Conservation (phyloP, 2,113 vertebrate species). For the Brevimyrus niger region DNA sequence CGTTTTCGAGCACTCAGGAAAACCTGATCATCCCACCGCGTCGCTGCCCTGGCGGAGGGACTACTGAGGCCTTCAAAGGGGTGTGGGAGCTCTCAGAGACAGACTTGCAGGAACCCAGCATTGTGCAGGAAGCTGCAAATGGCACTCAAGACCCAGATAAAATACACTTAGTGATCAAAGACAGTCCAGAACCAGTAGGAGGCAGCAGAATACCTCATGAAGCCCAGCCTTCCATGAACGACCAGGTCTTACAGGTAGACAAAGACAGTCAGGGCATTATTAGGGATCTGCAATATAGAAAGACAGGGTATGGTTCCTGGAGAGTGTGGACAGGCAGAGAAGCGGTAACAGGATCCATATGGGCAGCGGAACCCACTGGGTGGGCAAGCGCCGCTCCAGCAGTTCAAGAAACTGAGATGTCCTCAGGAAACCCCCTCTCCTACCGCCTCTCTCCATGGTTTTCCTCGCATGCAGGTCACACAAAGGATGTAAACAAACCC, state of each 20-base stretch:
- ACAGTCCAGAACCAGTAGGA: slow-evolving; percentile 23
- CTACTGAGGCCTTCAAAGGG: slow-evolving; percentile 51
- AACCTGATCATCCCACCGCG: slow-evolving; percentile 44
- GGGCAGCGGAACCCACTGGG: slow-evolving; percentile 31
- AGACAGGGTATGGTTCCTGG: slow-evolving; percentile 1
- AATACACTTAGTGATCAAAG: slow-evolving; percentile 41
- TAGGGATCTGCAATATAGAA: slow-evolving; percentile 28
- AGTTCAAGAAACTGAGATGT: slow-evolving; percentile 20
- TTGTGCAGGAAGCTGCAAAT: slow-evolving; percentile 45
- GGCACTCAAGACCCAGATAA: slow-evolving; percentile 10
- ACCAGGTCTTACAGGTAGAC: slow-evolving; percentile 31
- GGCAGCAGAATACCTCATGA: slow-evolving; percentile 41
- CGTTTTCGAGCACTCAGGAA: slow-evolving; percentile 57
- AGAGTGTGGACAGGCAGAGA: slow-evolving; percentile 37
- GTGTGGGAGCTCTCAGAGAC: slow-evolving; percentile 46
- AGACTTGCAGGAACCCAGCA: slow-evolving; percentile 44
- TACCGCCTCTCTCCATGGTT: slow-evolving; percentile 22
- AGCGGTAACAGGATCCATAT: slow-evolving; percentile 40
- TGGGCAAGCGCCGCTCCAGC: slow-evolving; percentile 26
- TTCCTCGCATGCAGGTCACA: slow-evolving; percentile 22
- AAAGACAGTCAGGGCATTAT: slow-evolving; percentile 37
- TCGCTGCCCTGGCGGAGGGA: slow-evolving; percentile 44
- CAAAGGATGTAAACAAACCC: slow-evolving; percentile 14
- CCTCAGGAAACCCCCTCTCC: slow-evolving; percentile 38
- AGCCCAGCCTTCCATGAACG: slow-evolving; percentile 42